A percentile compares a stretch with the other conserved stretches of the same genome.
Evolutionary conservation across 2,797 vertebrate genomes (phyloP).

Genomic region (Uromys caudimaculatus): DNA sequence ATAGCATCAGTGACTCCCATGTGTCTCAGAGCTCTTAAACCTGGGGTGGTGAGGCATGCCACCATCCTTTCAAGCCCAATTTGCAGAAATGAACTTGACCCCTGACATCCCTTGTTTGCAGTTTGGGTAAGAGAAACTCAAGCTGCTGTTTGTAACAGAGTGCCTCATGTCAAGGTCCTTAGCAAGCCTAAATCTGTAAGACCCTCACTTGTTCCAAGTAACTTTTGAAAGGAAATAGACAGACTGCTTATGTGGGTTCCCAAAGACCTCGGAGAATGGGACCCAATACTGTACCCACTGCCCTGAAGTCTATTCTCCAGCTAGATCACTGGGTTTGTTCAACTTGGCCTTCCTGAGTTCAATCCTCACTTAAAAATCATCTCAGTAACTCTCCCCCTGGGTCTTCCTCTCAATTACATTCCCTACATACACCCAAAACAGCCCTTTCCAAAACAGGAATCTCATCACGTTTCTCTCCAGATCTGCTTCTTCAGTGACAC

Average conservation of each 20-base stretch:
- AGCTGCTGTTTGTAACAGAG: background rate
- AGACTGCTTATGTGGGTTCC: background rate
- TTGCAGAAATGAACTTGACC: fast-evolving
- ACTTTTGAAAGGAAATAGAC: background rate
- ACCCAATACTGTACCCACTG: background rate
- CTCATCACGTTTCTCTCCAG: background rate
- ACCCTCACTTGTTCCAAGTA: background rate
- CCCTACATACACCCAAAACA: background rate
- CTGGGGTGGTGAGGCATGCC: background rate
- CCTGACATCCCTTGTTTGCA: background rate
- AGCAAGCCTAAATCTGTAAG: background rate
- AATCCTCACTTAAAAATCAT: background rate
- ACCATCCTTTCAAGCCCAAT: background rate
- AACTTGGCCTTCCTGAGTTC: background rate
- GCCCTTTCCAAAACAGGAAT: background rate
- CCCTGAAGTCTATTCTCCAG: background rate
- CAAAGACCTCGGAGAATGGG: background rate
- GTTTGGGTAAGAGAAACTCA: background rate
- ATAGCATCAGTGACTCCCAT: background rate
- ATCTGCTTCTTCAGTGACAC: background rate
- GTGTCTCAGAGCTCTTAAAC: background rate
- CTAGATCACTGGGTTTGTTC: background rate
- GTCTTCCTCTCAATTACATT: background rate
- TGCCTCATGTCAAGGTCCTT: background rate
- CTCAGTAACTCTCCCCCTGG: background rate